These are phyloP conservation scores for Rhinoptilus africanus DNA, from an alignment of 2,113 vertebrate species.

Conservation along the genomic window DNA sequence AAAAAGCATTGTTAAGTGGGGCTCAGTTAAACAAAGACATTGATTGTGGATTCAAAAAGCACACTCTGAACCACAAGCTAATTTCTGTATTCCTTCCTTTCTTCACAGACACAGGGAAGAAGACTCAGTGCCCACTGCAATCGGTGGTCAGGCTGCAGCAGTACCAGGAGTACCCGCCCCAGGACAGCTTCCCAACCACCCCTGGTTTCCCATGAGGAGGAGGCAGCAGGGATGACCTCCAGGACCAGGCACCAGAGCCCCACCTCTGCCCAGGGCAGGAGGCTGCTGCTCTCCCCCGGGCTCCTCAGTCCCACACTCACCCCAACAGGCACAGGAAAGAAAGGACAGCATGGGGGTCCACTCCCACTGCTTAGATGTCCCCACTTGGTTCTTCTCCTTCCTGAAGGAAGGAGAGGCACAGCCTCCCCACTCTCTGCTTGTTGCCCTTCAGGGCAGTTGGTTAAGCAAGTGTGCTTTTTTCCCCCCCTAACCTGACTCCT, in stretches of 20 bases:
- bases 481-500: neutral
- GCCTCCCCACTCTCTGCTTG: accelerated
- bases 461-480: neutral
- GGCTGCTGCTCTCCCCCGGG: neutral
- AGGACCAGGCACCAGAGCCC: neutral
- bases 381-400: neutral
- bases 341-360: accelerated
- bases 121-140: neutral
- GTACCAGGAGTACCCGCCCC: neutral
- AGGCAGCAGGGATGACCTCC: too few species aligned
- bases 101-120: neutral
- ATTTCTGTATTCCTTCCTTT: neutral
- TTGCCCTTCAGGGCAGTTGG: too few species aligned
- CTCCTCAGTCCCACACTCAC: accelerated
- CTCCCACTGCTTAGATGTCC: neutral
- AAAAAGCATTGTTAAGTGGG: neutral
- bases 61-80: neutral
- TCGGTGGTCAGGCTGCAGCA: neutral
- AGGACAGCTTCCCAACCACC: neutral
- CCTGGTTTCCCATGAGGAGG: too few species aligned
- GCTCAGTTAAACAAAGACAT: neutral
- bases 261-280: neutral
- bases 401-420: neutral
- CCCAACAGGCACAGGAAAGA: accelerated
- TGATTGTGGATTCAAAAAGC: neutral